Conservation (phyloP, 2,797 vertebrate genomes). For the Streptopelia turtur region DNA sequence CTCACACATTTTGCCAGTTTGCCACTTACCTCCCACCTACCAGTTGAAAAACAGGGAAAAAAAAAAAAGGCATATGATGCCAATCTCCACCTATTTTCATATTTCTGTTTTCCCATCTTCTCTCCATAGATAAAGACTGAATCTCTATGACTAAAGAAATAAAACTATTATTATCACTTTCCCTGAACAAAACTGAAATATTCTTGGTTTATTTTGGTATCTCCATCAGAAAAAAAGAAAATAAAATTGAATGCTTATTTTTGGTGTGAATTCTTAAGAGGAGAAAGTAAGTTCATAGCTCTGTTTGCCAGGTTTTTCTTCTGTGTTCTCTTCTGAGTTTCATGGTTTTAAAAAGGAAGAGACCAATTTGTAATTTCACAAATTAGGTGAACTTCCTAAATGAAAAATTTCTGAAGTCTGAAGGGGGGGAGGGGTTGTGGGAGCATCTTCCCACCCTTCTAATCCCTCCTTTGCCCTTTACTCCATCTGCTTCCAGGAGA, state of each 20-base stretch:
- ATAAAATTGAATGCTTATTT: background rate
- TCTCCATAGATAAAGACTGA: background rate
- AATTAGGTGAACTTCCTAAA: background rate
- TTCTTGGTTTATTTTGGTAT: background rate
- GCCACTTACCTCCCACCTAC: conserved; percentile 67
- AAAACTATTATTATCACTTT: background rate
- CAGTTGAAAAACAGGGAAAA: conserved; percentile 54
- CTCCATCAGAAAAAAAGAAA: background rate
- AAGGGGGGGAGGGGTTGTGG: background rate
- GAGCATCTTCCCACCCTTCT: background rate
- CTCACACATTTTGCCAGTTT: conserved; percentile 67
- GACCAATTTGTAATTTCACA: background rate
- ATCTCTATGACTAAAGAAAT: background rate
- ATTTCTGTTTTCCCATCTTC: background rate
- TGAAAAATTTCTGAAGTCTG: background rate
- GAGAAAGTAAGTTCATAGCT: background rate
- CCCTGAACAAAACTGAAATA: background rate
- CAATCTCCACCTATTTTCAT: conserved; percentile 49
- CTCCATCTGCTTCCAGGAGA: fast-evolving
- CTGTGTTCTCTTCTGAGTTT: background rate
- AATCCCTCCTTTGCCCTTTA: background rate
- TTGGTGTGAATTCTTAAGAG: background rate
- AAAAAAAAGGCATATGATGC: background rate
- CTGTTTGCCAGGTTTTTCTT: background rate
- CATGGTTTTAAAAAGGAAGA: background rate